Base-by-base conservation (phyloP, 2,797 vertebrate species). In the Iguana delicatissima region DNA sequence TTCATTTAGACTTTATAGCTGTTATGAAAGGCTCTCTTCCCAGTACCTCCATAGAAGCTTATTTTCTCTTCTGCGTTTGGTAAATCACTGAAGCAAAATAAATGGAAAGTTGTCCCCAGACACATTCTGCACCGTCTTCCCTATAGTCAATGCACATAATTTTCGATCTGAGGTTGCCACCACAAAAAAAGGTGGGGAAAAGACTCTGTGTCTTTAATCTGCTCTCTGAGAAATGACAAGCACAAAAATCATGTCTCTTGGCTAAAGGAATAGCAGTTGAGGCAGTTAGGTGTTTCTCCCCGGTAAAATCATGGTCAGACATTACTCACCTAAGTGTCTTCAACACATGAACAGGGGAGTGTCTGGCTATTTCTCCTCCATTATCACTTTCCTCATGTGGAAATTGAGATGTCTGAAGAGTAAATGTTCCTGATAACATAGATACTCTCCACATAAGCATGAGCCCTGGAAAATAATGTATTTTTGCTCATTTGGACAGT, bases 71-170 rank as follows among this genome's bases (percentile, higher is more conserved):
- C 91, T 62, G 85, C 88, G 89, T 80, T 92, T 92, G 88, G 57
- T 84, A 95, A 95, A 94, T 92, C 92, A 85, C 4, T 95, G 89
- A 92, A 92, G 84, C 92, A 85, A 89, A 92, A 93, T 42, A 72
- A 76, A 92, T 84, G 35, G 64, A 46, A 93, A 92, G 5, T 26
- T 87, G 29, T 32, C 46, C 55, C 38, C 3, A 73, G 85, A 85
- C 13, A 42, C 1, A 52, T 1, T 3, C 0, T 35, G 20, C 29
- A 59, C 90, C 84, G 77, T 81, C 10, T 90, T 87, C 89, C 77
- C 80, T 90, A 85, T 26, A 93, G 14, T 5, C 22, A 80, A 77
- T 77, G 38, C 87, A 35, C 92, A 93, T 74, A 73, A 0, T 0
- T 32, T 89, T 22, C 18, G 46, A 85, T 89, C 67, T 77, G 38